Base-by-base conservation (phyloP, 1,140 invertebrate genomes). In the Polypedilum vanderplanki region DNA sequence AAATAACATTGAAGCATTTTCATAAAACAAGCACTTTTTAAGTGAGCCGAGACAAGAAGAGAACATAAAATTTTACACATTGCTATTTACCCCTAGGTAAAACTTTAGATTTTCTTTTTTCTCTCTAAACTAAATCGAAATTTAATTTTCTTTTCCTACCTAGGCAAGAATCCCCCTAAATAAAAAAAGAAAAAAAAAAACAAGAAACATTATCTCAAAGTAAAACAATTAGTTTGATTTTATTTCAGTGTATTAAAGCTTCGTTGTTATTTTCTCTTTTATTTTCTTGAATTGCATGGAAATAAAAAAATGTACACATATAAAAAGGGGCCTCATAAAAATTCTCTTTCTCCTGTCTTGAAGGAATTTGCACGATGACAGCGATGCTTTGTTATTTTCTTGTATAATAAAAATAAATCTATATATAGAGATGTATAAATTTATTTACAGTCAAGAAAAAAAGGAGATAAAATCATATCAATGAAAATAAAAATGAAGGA, bases 191-290 rank as follows among this genome's bases (percentile, higher is more conserved):
- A n/a, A 57, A 12, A 46, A 10, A 46, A 46, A 46, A n/a, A 57
- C 46, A 15, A 46, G 15, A 46, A n/a, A 57, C 46, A 57, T 57
- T 57, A 57, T 57, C 46, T 57, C 12, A 57, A 57, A 57, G 46
- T 57, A 57, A 57, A 57, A 57, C 46, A 57, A 57, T 57, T 57
- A 57, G 46, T 57, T 57, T 57, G 46, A 57, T 57, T 57, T 57
- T 57, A 57, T 57, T 12, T 57, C 46, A 57, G 46, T 57, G 46
- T n/a, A 12, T 57, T n/a, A n/a, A 57, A n/a, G 12, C 46, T n/a
- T 15, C 4, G 4, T 57, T 15, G 12, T 57, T 57, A 12, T 57
- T 4, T 15, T 57, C 12, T 15, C 10, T 57, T 57, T 15, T 57
- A 4, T 57, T 57, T 57, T 12, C 46, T 57, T 12, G n/a, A 57